Evolutionary conservation across 2,797 vertebrate genomes (phyloP).

Genomic region (Aplochiton taeniatus): DNA sequence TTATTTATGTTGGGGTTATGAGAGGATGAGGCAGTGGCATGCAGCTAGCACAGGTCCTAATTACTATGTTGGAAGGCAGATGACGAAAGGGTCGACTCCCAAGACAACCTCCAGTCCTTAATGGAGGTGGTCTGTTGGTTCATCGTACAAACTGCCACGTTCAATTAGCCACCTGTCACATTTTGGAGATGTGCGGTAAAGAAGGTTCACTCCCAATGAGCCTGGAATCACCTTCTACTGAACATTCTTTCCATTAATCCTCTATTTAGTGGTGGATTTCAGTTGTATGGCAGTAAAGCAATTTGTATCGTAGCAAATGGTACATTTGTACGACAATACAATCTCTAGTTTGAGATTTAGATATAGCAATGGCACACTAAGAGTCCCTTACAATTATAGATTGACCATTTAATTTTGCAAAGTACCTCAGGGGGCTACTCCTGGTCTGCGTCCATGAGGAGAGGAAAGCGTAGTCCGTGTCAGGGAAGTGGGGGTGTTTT

Average conservation of each 20-base stretch:
- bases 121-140: constrained; percentile 20
- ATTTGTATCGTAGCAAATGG: not conserved
- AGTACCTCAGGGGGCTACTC: not conserved
- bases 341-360: no score
- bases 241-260: not conserved
- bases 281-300: not conserved
- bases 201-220: not conserved
- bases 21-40: constrained; percentile 32
- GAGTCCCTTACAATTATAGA: no score
- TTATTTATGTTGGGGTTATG: constrained; percentile 41
- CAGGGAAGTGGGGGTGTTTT: constrained; percentile 34
- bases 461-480: constrained; percentile 4
- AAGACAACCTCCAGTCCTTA: constrained; percentile 12
- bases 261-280: not conserved
- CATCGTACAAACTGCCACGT: constrained; percentile 13
- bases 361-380: no score
- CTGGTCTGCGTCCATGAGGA: not conserved
- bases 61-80: constrained; percentile 28
- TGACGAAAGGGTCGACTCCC: constrained; percentile 19
- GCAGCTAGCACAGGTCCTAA: constrained; percentile 43
- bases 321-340: no score
- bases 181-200: constrained; percentile 8
- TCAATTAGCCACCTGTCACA: constrained; percentile 1
- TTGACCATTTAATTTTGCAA: no score
- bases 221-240: not conserved